Evolutionary conservation across 30 jellyfish, hydroid and myxozoan genomes (phyloP), one percentile per base, ranked within the genome.

Genomic region (Morbakka virulenta): DNA sequence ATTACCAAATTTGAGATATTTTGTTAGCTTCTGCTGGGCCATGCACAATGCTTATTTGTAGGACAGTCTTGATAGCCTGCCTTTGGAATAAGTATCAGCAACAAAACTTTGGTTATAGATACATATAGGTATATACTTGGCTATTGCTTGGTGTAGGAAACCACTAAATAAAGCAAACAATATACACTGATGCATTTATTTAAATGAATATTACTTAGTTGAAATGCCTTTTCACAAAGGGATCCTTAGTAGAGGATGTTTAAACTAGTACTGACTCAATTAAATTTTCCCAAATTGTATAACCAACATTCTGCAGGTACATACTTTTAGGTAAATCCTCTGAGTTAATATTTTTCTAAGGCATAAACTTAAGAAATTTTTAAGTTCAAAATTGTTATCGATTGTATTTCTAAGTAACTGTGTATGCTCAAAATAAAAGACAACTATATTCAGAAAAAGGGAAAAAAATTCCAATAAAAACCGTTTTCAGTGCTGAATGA

Each of bases 1-100:
- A 23, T 31, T 28, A 30, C 20, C 66, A 28, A 30, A 31, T 28
- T 26, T 67, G 2, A 67, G 67, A 64, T 64, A 20, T 14, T 14
- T n/a, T 20, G 25, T 64, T 41, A 41, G 57, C 17, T 41, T 41
- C 17, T 6, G 57, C 57, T 6, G 57, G 57, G 57, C 17, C 17
- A 6, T 41, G 17, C 57, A 6, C 57, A 41, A 6, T 64, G 77
- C 35, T 67, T 36, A 24, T 63, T 20, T 63, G 6, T 63, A 63
- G 74, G 74, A 63, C 13, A 63, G 74, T 63, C 74, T 2, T 63
- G 47, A 63, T 30, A 63, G 74, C 74, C 57, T 63, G 30, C 61
- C 30, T 63, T 63, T 50, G 74, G 74, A 63, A 63, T 2, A 63
- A 25, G 74, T 2, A 63, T 63, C 61, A 63, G 74, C 74, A 50